Percentiles rank a stretch among this genome's conserved stretches.
Conservation (phyloP, 2,888 invertebrate species). For the Trissoscelio sp. region DNA sequence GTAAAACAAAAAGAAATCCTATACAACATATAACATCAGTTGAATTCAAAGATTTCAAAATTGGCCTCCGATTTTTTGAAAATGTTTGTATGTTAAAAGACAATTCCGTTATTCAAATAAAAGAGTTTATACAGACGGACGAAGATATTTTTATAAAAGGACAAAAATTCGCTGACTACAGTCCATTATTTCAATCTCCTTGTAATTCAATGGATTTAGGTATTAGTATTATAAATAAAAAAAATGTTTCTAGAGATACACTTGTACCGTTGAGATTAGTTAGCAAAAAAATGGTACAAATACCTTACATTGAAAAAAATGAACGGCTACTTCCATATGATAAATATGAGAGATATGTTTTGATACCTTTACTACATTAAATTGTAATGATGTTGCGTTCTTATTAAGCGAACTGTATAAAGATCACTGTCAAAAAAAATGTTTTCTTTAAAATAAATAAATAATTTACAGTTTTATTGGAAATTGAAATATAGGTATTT, state of each 20-base stretch:
- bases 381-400: too few species aligned
- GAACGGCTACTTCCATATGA: background rate
- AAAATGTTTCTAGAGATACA: background rate
- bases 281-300: background rate
- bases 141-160: conserved; percentile 2
- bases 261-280: background rate
- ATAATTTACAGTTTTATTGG: too few species aligned
- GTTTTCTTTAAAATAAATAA: too few species aligned
- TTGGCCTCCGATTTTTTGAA: background rate
- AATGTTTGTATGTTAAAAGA: conserved; percentile 13
- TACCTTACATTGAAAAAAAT: background rate
- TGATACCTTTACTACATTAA: background rate
- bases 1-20: conserved; percentile 10
- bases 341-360: background rate
- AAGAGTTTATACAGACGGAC: background rate
- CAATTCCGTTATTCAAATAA: conserved; percentile 4
- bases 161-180: background rate
- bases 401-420: too few species aligned
- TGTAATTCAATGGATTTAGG: conserved; percentile 1
- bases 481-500: too few species aligned
- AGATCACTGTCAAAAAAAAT: too few species aligned
- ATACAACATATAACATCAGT: conserved; percentile 1
- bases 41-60: conserved; percentile 5
- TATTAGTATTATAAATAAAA: background rate
- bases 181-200: background rate